Evolutionary conservation across 37 sponge, comb jelly and placozoan genomes (phyloP).

Genomic region (Amphimedon queenslandica): DNA sequence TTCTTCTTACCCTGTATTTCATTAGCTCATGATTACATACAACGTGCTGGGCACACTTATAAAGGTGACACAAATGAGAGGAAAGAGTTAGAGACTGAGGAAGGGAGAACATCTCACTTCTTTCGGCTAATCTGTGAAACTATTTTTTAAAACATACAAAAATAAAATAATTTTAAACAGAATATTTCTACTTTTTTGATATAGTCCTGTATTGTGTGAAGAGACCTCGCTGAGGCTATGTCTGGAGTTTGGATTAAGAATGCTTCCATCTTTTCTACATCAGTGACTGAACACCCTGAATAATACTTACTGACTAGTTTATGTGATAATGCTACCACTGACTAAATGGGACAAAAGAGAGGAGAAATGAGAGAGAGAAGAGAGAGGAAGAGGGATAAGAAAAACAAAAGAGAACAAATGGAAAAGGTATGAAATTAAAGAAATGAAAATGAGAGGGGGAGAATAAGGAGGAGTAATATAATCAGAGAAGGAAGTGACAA

Average conservation of each 20-base stretch:
- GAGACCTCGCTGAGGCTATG: conserved; percentile 27
- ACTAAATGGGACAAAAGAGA: no score
- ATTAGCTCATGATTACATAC: conserved; percentile 40
- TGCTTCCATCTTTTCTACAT: conserved; percentile 60
- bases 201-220: conserved; percentile 56
- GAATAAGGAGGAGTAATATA: no score
- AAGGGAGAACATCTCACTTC: conserved; percentile 27
- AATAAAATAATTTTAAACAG: background rate
- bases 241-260: conserved; percentile 67
- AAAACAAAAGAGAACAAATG: no score
- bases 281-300: conserved; percentile 31
- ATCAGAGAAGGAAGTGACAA: background rate
- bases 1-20: conserved; percentile 48
- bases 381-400: no score
- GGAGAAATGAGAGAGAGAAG: no score
- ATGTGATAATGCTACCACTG: background rate
- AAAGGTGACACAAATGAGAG: conserved; percentile 34
- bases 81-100: conserved; percentile 41
- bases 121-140: conserved; percentile 40
- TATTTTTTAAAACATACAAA: conserved; percentile 3
- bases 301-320: conserved; percentile 23
- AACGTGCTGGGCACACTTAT: conserved; percentile 30
- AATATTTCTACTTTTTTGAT: conserved; percentile 35
- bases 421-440: no score
- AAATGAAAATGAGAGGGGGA: no score